Evolutionary conservation across 2,888 invertebrate genomes (phyloP).

Genomic region (Ochropleura leucogaster): DNA sequence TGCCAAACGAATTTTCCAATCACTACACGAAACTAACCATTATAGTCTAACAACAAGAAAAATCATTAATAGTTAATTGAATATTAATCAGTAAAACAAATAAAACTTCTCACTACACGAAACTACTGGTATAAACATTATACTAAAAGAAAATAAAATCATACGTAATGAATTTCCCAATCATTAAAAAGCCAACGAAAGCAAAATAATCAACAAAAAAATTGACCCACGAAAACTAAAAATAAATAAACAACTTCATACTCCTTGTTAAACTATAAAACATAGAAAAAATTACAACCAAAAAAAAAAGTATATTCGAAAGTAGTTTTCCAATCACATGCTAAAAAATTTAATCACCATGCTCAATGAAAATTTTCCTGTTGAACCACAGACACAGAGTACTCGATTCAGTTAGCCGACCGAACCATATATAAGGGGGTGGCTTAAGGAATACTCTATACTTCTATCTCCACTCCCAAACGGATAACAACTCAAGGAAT

Average conservation of each 20-base stretch:
- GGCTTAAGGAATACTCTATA: constrained; percentile 39
- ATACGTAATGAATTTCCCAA: not conserved
- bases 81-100: no score
- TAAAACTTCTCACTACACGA: no score
- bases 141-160: not conserved
- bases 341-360: not conserved
- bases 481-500: constrained; percentile 51
- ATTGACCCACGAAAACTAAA: not conserved
- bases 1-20: not conserved
- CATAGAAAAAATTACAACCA: not conserved
- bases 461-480: constrained; percentile 44
- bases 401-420: constrained; percentile 22
- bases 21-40: not conserved
- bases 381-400: constrained; percentile 5
- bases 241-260: not conserved
- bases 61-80: no score
- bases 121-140: no score
- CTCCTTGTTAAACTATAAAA: not conserved
- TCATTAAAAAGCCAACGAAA: not conserved
- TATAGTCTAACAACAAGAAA: no score
- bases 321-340: constrained; percentile 5
- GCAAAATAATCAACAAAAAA: not conserved
- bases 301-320: not conserved
- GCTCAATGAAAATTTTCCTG: constrained; percentile 9
- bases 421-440: constrained; percentile 56